Conservation (phyloP, 37 sponge, comb jelly and placozoan genomes). For the Theonella swinhoei region DNA sequence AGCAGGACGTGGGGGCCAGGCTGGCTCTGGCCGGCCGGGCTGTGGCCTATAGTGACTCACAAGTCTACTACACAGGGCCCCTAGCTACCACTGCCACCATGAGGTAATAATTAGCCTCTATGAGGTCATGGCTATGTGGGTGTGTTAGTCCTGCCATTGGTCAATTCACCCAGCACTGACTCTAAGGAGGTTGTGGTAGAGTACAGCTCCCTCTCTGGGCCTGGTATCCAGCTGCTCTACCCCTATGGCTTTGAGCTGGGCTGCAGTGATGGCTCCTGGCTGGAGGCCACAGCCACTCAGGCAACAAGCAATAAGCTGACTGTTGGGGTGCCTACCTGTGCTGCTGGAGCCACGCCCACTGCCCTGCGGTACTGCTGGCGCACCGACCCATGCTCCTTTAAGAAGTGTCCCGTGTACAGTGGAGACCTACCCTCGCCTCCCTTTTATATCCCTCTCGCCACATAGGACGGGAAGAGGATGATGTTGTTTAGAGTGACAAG, state of each 20-base stretch:
- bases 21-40: conserved; percentile 45
- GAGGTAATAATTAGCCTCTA: neutral
- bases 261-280: conserved; percentile 23
- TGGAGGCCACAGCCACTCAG: conserved; percentile 35
- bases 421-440: conserved; percentile 53
- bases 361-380: conserved; percentile 56
- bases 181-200: neutral
- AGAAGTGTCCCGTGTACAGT: conserved; percentile 59
- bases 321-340: conserved; percentile 29
- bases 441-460: conserved; percentile 1
- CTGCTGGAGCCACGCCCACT: neutral
- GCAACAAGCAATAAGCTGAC: neutral
- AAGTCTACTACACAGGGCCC: conserved; percentile 46
- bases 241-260: conserved; percentile 63
- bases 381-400: conserved; percentile 54
- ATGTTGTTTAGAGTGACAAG: too few species aligned
- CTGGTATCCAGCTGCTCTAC: conserved; percentile 31
- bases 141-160: too few species aligned
- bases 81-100: conserved; percentile 24
- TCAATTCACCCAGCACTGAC: neutral
- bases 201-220: neutral
- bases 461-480: neutral
- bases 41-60: conserved; percentile 25
- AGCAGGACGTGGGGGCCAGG: conserved; percentile 59
- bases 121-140: neutral